Base-by-base conservation (phyloP, 2,888 invertebrate species). In the Cryptocephalus primarius region DNA sequence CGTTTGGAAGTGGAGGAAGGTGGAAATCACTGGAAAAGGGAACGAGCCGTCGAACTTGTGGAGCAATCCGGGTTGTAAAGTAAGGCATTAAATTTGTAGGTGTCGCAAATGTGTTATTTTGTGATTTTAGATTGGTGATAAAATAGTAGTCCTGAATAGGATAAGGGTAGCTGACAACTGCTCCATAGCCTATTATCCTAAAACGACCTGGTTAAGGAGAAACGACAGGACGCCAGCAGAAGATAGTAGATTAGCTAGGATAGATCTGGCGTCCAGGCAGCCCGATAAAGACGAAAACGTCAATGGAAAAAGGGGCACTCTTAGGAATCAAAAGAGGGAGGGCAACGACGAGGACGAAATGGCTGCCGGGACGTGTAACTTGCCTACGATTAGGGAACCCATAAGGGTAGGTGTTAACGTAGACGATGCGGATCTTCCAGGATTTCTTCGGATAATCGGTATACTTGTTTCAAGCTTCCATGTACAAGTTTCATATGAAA, bases 1-100 rank as follows among this genome's bases (percentile, higher is more conserved):
- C 33, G 68, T 74, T 32, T 88, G 88, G 88, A 78, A 75, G 48
- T 83, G 87, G 86, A 78, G 75, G 61, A 81, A 83, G 66, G 72
- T 94, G 42, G 78, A 78, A 49, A 81, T 94, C 32, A 75, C 77
- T 53, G 86, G 88, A 63, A 79, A 82, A 56, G 83, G 86, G 60
- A 83, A 83, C 76, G 84, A 85, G 39, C 86, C 93, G 22, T 82
- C 85, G 1, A 87, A 89, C 63, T 83, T 93, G 64, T 93, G 93
- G 90, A 92, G 91, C 67, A 91, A 93, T 72, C 91, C 92, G 46
- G 91, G 89, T 43, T 92, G 92, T 68, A 83, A 78, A 71, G 83
- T 83, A 69, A 61, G 32, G 38, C 14, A n/a, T 8, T 39, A 13
- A 31, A 33, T 13, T 31, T 43, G 32, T 9, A 11, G 13, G 42